These are phyloP conservation scores for Paratilapia polleni DNA, from an alignment of 2,113 vertebrate species.

Conservation along the genomic window DNA sequence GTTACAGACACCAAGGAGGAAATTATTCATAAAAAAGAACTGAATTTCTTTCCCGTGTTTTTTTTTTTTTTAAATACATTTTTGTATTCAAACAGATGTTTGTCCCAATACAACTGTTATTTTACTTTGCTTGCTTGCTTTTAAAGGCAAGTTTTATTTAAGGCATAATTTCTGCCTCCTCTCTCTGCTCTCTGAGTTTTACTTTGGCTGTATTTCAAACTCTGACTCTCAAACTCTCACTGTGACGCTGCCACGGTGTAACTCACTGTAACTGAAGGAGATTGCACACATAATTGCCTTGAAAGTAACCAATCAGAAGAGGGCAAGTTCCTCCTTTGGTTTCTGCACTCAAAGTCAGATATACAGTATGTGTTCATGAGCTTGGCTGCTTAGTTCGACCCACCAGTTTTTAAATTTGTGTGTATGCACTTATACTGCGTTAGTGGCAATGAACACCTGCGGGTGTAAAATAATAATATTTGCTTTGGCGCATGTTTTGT, in stretches of 20 bases:
- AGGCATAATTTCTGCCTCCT: not conserved
- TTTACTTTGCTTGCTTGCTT: no score
- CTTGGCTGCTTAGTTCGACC: not conserved
- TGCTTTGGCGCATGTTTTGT: not conserved
- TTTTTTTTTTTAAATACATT: not conserved
- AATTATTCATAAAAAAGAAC: not conserved
- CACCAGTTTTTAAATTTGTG: not conserved
- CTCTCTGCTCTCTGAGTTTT: not conserved
- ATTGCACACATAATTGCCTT: no score
- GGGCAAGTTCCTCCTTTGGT: no score
- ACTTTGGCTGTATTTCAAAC: not conserved
- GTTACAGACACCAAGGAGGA: not conserved
- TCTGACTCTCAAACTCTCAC: no score
- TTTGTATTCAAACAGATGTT: not conserved
- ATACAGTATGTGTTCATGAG: no score
- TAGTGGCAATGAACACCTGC: accelerated
- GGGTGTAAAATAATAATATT: not conserved
- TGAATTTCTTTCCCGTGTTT: not conserved
- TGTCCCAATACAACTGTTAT: not conserved
- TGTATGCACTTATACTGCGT: not conserved
- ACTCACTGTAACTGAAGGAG: not conserved
- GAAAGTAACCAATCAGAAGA: no score
- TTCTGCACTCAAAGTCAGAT: no score
- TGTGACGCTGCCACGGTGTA: accelerated
- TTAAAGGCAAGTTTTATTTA: no score